A percentile compares a stretch with the other conserved stretches of the same genome.
Conservation (phyloP, 2,888 invertebrate genomes). For the Yponomeuta sedellus region DNA sequence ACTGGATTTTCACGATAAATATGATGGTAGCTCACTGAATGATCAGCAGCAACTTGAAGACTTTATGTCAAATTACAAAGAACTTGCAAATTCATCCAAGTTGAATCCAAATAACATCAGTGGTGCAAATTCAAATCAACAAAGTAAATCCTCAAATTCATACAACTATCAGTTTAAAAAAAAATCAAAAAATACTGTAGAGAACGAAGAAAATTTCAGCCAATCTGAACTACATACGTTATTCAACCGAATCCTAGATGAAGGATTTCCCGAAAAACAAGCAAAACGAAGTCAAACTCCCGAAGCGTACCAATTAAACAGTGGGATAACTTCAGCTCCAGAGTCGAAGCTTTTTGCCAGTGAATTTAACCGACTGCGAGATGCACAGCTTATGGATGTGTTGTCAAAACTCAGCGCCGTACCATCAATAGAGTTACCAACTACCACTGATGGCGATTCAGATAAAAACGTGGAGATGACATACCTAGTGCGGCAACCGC, state of each 20-base stretch:
- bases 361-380: neutral
- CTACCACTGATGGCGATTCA: slow-evolving; percentile 16
- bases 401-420: neutral
- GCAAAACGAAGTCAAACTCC: neutral
- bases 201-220: neutral
- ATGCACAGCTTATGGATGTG: neutral
- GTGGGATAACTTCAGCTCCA: too few species aligned
- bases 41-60: too few species aligned
- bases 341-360: too few species aligned
- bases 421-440: neutral
- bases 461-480: slow-evolving; percentile 27
- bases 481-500: slow-evolving; percentile 27
- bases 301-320: too few species aligned
- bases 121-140: neutral
- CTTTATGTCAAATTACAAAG: too few species aligned
- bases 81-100: neutral
- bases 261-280: neutral
- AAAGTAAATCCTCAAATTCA: neutral
- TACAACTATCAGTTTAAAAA: neutral
- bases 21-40: neutral
- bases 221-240: neutral
- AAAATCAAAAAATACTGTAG: neutral
- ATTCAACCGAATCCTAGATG: neutral
- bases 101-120: neutral
- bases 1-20: neutral